A percentile compares a stretch with the other conserved stretches of the same genome.
Evolutionary conservation across 2,113 vertebrate genomes (phyloP).

Genomic region (Sorex araneus): DNA sequence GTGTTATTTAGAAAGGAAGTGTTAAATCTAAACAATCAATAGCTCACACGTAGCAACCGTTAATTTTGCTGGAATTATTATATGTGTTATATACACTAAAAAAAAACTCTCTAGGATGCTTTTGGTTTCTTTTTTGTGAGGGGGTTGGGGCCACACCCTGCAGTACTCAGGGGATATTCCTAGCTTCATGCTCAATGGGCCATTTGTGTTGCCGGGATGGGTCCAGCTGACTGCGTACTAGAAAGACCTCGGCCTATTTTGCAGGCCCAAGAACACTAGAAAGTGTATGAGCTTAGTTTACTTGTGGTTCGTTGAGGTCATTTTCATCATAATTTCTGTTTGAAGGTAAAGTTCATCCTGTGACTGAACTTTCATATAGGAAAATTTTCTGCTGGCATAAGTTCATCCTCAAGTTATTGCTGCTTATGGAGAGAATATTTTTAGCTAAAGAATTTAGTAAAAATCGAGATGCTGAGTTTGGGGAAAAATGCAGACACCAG

Average conservation of each 20-base stretch:
- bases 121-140: too few relatives aligned
- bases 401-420: slow-evolving; percentile 24
- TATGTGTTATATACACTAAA: background rate
- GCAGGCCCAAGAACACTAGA: too few relatives aligned
- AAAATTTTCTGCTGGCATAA: slow-evolving; percentile 32
- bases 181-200: too few relatives aligned
- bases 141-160: too few relatives aligned
- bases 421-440: slow-evolving; percentile 66
- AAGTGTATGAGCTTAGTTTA: background rate
- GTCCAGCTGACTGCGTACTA: too few relatives aligned
- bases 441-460: slow-evolving; percentile 29
- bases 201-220: too few relatives aligned
- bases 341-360: background rate
- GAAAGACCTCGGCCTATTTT: too few relatives aligned
- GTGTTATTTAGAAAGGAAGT: background rate
- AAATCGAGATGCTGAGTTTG: slow-evolving; percentile 51
- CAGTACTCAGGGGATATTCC: too few relatives aligned
- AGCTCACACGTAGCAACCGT: background rate
- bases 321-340: slow-evolving; percentile 52
- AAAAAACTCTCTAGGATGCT: too few relatives aligned
- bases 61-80: background rate
- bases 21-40: slow-evolving; percentile 12
- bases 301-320: background rate
- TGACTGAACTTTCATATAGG: slow-evolving; percentile 24
- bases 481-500: slow-evolving; percentile 11